phyloP scores from a whole-genome alignment of 2,797 vertebrate genomes.

The Siniperca scherzeri region DNA sequence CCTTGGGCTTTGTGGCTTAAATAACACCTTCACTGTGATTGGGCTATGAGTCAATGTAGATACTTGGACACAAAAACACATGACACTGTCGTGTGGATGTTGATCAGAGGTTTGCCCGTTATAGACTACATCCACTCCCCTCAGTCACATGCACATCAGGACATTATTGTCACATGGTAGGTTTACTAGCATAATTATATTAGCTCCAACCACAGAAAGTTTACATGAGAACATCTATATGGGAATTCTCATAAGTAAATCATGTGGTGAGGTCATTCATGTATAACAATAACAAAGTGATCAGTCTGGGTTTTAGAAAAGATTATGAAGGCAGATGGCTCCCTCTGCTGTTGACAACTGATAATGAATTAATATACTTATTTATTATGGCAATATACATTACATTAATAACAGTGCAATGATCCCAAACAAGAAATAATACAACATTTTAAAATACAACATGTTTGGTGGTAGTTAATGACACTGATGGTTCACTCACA shows the following conservation, averaged over 20 bases:
- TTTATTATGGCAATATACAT: background rate
- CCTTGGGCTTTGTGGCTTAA: background rate
- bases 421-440: background rate
- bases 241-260: background rate
- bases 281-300: conserved; percentile 8
- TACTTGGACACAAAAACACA: background rate
- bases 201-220: background rate
- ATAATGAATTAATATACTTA: background rate
- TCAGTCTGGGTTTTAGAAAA: background rate
- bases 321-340: conserved; percentile 42
- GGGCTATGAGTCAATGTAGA: background rate
- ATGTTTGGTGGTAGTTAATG: background rate
- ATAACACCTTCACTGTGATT: background rate
- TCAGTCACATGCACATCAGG: conserved; percentile 1
- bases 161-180: conserved; percentile 4
- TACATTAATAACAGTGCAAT: background rate
- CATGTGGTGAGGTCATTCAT: background rate
- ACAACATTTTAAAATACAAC: background rate
- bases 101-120: conserved; percentile 2
- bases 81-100: background rate
- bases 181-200: background rate
- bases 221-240: background rate
- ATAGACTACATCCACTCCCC: background rate
- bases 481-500: background rate
- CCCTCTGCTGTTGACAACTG: conserved; percentile 67